Evolutionary conservation across 2,113 vertebrate genomes (phyloP).

Genomic region (Stomatorhinus ivindoensis): DNA sequence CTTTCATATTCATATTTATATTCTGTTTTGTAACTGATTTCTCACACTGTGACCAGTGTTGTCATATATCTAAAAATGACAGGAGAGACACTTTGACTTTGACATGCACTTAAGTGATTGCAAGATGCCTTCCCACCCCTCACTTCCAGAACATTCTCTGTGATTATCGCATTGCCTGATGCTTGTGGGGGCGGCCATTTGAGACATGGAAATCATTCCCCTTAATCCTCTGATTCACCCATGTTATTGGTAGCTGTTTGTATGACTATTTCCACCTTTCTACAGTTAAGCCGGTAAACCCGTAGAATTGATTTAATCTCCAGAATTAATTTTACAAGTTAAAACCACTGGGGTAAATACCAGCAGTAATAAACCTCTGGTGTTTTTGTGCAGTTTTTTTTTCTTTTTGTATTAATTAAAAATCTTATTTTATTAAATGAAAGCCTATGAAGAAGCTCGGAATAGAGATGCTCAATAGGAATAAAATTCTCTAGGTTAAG

Average conservation of each 20-base stretch:
- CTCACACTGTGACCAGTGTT: not conserved
- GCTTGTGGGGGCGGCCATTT: not conserved
- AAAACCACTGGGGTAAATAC: not conserved
- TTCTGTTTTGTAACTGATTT: not conserved
- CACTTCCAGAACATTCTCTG: not conserved
- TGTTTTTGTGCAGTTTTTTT: not conserved
- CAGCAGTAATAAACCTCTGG: not conserved
- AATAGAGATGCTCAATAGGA: not conserved
- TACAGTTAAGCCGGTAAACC: not conserved
- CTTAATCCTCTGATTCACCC: not conserved
- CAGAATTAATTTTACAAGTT: not conserved
- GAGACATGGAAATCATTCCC: not conserved
- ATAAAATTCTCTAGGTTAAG: not conserved
- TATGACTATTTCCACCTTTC: not conserved
- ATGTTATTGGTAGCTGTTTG: not conserved
- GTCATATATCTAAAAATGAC: not conserved
- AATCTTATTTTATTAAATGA: not conserved
- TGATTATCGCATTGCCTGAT: not conserved
- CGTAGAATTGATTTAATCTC: not conserved
- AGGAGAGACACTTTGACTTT: not conserved
- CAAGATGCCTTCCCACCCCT: not conserved
- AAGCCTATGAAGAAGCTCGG: not conserved
- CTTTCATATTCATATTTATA: not conserved
- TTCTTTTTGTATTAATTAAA: not conserved
- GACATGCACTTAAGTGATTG: not conserved